Percentiles rank a stretch among this genome's conserved stretches.
phyloP scores from a whole-genome alignment of 2,797 vertebrate species.

The Coluber constrictor region DNA sequence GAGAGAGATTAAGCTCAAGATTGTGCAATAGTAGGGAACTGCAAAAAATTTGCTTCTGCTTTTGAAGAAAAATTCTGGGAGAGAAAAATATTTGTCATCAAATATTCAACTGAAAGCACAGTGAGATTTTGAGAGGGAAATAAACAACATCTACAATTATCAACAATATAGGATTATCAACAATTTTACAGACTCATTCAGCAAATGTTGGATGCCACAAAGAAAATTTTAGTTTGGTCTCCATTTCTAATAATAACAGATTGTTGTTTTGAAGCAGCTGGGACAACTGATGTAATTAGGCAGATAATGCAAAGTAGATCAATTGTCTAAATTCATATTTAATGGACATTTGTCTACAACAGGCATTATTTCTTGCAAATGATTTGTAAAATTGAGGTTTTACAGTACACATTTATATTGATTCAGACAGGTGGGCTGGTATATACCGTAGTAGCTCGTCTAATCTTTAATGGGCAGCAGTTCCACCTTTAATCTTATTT shows the following conservation, averaged over 20 bases:
- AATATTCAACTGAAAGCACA: neutral
- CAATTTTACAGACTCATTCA: neutral
- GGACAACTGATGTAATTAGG: neutral
- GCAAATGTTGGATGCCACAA: neutral
- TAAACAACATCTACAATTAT: neutral
- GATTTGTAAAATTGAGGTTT: neutral
- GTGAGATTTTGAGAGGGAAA: no score
- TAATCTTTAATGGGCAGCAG: neutral
- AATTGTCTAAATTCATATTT: neutral
- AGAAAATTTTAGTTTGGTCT: neutral
- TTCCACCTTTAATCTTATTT: neutral
- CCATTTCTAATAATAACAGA: neutral
- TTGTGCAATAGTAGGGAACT: neutral
- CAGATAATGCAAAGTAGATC: neutral
- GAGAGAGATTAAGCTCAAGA: neutral
- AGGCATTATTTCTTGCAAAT: neutral
- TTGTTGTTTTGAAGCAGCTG: neutral
- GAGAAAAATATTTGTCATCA: no score
- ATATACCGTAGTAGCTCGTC: neutral
- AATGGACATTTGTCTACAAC: neutral
- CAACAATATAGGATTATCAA: neutral
- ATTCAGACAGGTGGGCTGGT: neutral
- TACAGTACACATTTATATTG: neutral
- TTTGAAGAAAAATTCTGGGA: neutral
- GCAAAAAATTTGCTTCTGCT: neutral